phyloP scores from a whole-genome alignment of 2,113 vertebrate species.

The Cariama cristata region DNA sequence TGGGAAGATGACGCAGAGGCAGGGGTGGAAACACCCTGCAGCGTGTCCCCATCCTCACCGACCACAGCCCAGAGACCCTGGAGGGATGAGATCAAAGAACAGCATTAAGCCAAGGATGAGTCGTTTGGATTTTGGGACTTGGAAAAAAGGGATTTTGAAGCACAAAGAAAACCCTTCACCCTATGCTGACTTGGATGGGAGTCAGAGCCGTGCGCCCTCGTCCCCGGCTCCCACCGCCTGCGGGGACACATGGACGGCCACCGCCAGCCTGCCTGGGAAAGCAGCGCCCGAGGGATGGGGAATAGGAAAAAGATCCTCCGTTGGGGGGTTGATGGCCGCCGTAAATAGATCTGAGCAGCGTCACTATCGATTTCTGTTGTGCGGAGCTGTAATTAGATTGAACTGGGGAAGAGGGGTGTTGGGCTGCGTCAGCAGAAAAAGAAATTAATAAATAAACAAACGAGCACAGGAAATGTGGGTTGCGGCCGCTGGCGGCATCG shows the following conservation, averaged over 20 bases:
- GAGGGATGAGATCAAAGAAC: rapidly evolving
- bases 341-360: constrained; percentile 86
- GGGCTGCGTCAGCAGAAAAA: constrained; percentile 85
- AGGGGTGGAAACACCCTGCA: neutral
- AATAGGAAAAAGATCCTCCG: constrained; percentile 81
- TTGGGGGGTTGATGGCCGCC: constrained; percentile 78
- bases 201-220: rapidly evolving
- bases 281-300: constrained; percentile 48
- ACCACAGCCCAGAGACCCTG: rapidly evolving
- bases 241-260: neutral
- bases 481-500: rapidly evolving
- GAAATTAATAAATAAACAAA: constrained; percentile 63
- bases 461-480: constrained; percentile 6
- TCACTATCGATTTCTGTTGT: constrained; percentile 84
- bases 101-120: neutral
- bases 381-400: constrained; percentile 92
- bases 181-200: rapidly evolving
- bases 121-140: neutral
- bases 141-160: neutral
- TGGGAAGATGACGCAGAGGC: neutral
- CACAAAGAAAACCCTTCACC: neutral
- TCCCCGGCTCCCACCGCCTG: neutral
- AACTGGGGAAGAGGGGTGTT: constrained; percentile 70
- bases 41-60: rapidly evolving
- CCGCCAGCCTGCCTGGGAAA: neutral